phyloP scores from a whole-genome alignment of 2,113 vertebrate genomes.

The Cynopterus brachyotis region DNA sequence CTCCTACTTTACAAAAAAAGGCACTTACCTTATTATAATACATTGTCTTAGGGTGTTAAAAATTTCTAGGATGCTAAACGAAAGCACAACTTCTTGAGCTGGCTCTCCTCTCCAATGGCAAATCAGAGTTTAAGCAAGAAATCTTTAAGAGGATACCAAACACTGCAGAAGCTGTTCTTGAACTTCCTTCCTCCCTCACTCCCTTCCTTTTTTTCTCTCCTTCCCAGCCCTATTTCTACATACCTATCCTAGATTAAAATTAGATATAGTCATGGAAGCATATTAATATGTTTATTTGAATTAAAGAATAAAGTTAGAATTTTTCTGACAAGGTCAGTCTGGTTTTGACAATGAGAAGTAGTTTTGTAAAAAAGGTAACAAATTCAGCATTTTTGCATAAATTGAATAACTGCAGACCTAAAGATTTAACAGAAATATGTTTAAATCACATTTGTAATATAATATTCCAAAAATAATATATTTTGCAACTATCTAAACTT shows the following conservation, averaged over 20 bases:
- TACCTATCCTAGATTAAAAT: background rate
- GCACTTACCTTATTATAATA: background rate
- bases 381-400: slow-evolving; percentile 3
- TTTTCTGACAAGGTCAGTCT: background rate
- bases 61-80: background rate
- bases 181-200: background rate
- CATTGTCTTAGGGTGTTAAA: background rate
- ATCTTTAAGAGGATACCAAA: background rate
- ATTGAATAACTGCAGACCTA: background rate
- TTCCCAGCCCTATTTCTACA: background rate
- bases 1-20: background rate
- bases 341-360: slow-evolving; percentile 8
- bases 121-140: background rate
- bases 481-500: background rate
- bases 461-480: background rate
- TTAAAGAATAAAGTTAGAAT: background rate
- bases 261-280: background rate
- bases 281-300: background rate
- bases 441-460: background rate
- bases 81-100: background rate
- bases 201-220: background rate
- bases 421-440: slow-evolving; percentile 18
- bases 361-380: background rate
- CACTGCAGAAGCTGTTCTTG: background rate
- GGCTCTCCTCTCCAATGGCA: background rate